phyloP scores from a whole-genome alignment of 2,113 vertebrate species.

The Carassius carassius region DNA sequence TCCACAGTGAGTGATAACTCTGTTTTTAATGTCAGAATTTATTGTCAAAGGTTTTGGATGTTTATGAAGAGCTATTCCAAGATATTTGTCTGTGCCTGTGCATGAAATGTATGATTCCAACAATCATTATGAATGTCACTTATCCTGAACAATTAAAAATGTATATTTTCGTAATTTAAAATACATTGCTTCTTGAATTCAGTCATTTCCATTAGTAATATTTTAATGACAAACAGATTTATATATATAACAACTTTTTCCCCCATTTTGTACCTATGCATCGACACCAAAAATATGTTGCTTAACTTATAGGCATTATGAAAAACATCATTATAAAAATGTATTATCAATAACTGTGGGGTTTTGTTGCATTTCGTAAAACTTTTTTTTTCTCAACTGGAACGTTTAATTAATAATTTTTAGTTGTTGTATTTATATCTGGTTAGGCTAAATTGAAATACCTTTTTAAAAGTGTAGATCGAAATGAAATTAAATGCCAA shows the following conservation, averaged over 20 bases:
- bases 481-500: neutral
- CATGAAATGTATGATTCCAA: constrained; percentile 9
- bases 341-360: neutral
- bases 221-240: neutral
- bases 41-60: neutral
- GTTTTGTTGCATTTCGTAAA: neutral
- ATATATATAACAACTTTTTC: too few relatives aligned
- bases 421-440: neutral
- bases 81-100: neutral
- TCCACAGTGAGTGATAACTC: neutral
- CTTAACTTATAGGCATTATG: neutral
- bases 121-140: constrained; percentile 1
- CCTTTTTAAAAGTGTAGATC: neutral
- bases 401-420: neutral
- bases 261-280: neutral
- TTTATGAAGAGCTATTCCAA: constrained; percentile 16
- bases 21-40: neutral
- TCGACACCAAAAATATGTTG: neutral
- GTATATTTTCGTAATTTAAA: constrained; percentile 44
- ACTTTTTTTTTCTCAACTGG: neutral
- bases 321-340: neutral
- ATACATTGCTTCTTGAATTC: neutral
- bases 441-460: neutral
- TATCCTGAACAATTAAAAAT: constrained; percentile 17
- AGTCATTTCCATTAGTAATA: neutral